Evolutionary conservation across 2,888 invertebrate genomes (phyloP).

Genomic region (Tyria jacobaeae): DNA sequence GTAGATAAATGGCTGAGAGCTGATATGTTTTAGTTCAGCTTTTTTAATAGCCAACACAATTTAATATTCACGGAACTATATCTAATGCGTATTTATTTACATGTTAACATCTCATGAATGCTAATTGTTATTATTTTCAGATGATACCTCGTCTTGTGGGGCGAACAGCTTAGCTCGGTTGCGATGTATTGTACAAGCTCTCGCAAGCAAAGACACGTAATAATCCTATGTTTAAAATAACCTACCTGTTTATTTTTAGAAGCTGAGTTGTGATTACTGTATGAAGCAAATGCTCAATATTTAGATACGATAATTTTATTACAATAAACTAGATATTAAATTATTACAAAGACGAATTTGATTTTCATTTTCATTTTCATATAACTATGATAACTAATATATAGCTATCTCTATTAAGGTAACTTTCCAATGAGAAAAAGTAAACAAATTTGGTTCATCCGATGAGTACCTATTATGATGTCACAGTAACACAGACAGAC

Average conservation of each 20-base stretch:
- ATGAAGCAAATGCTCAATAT: slow-evolving; percentile 37
- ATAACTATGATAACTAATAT: no score
- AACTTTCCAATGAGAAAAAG: no score
- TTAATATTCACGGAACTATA: no score
- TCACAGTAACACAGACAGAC: no score
- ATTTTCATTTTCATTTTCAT: background rate
- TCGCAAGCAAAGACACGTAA: slow-evolving; percentile 76
- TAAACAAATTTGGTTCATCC: no score
- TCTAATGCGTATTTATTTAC: no score
- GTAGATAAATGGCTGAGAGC: no score
- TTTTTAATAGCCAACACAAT: no score
- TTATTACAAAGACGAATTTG: slow-evolving; percentile 3
- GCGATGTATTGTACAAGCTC: slow-evolving; percentile 90
- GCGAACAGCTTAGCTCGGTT: slow-evolving; percentile 89
- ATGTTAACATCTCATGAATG: no score
- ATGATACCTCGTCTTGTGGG: slow-evolving; percentile 66
- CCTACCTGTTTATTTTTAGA: background rate
- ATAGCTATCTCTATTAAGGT: no score
- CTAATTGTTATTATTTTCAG: slow-evolving; percentile 54
- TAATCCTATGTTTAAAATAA: slow-evolving; percentile 40
- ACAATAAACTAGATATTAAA: slow-evolving; percentile 9
- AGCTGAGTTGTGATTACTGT: slow-evolving; percentile 5
- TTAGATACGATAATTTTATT: slow-evolving; percentile 21
- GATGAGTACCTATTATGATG: no score
- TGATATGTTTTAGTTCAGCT: no score